phyloP scores from a whole-genome alignment of 2,113 vertebrate species.

The Macrotis lagotis region DNA sequence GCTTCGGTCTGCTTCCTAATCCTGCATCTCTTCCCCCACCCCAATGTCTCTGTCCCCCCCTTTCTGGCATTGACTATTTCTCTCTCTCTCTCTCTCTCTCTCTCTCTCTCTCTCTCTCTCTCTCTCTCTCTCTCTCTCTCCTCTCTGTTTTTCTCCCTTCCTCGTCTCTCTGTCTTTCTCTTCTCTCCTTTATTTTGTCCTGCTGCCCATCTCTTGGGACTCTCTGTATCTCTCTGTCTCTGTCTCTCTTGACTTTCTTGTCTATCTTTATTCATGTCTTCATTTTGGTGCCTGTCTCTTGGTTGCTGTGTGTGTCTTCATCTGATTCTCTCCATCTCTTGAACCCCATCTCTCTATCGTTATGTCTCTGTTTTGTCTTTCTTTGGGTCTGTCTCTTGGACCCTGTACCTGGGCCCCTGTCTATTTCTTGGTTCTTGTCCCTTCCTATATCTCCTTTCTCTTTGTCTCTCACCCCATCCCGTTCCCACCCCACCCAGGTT shows the following conservation, averaged over 20 bases:
- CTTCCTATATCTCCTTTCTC: neutral
- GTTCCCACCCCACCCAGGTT: slow-evolving; percentile 76
- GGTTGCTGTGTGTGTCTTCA: neutral
- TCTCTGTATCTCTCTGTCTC: too few relatives aligned
- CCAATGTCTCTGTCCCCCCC: slow-evolving; percentile 56
- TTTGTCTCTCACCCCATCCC: slow-evolving; percentile 55
- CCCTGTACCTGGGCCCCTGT: neutral
- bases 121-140: neutral
- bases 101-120: neutral
- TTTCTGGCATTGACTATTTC: slow-evolving; percentile 61
- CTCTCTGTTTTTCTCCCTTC: neutral
- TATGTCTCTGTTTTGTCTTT: neutral
- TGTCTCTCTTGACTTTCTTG: neutral
- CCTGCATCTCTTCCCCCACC: slow-evolving; percentile 62
- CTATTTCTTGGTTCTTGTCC: neutral
- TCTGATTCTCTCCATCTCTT: neutral
- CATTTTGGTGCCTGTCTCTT: too few relatives aligned
- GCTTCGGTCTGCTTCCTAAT: slow-evolving; percentile 54
- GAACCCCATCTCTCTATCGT: neutral
- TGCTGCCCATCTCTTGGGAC: too few relatives aligned
- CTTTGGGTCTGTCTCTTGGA: neutral
- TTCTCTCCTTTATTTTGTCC: too few relatives aligned
- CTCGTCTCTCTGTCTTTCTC: neutral
- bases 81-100: slow-evolving; percentile 59
- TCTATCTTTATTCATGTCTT: slow-evolving; percentile 50